Conservation (phyloP, 2,888 invertebrate genomes). For the Molorchus minor region DNA sequence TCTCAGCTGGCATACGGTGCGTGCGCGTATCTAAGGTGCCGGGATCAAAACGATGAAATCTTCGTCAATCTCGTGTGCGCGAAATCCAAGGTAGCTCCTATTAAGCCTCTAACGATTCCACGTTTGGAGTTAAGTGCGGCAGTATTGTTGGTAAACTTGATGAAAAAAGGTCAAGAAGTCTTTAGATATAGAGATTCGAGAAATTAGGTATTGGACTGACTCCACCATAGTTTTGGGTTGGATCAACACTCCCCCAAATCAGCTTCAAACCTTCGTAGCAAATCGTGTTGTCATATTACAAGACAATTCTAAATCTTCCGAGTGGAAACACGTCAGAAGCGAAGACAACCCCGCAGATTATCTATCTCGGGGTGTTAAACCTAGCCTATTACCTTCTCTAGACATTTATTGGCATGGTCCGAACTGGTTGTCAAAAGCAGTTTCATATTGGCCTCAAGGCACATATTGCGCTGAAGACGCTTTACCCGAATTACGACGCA, state of each 20-base stretch:
- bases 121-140: conserved; percentile 6
- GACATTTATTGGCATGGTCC: neutral
- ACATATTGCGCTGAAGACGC: neutral
- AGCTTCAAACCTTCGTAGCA: conserved; percentile 31
- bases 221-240: neutral
- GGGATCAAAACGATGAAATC: neutral
- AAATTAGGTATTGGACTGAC: neutral
- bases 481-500: neutral
- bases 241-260: neutral
- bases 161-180: neutral
- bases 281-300: conserved; percentile 36
- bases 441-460: neutral
- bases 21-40: neutral
- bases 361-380: neutral
- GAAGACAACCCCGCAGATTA: conserved; percentile 1
- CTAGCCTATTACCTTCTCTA: neutral
- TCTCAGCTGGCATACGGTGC: conserved; percentile 7
- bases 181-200: neutral
- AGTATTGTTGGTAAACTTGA: neutral
- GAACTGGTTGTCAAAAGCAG: neutral
- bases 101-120: conserved; percentile 1
- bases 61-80: neutral
- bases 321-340: no score
- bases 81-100: conserved; percentile 9
- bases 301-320: neutral